Evolutionary conservation across 2,113 vertebrate genomes (phyloP).

Genomic region (Bubalus kerabau): DNA sequence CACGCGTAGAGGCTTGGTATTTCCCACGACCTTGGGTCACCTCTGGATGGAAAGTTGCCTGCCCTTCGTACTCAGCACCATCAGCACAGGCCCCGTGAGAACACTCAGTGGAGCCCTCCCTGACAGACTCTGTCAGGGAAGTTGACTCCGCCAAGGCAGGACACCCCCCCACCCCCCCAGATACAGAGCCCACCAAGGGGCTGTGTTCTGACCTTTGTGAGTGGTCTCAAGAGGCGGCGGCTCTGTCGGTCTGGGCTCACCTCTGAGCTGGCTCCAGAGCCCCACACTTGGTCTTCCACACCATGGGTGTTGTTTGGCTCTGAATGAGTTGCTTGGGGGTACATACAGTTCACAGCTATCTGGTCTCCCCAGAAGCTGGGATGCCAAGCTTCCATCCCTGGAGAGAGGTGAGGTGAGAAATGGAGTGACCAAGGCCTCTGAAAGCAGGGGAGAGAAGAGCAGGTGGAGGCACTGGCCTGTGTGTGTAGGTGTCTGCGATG

Average conservation of each 20-base stretch:
- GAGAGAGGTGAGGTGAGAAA: neutral
- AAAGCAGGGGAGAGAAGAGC: neutral
- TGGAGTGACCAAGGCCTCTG: neutral
- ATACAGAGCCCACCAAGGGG: no score
- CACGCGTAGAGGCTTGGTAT: neutral
- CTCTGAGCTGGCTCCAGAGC: neutral
- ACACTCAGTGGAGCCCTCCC: neutral
- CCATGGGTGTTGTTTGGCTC: neutral
- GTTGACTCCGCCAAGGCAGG: neutral
- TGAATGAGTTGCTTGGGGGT: neutral
- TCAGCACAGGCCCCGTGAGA: neutral
- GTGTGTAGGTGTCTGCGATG: neutral
- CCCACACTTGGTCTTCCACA: neutral
- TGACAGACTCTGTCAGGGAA: neutral
- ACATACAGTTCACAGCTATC: neutral
- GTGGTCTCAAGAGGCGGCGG: neutral
- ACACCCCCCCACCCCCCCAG: no score
- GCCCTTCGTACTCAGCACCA: fast-evolving
- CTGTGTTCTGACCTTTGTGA: neutral
- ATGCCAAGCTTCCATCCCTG: neutral
- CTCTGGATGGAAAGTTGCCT: neutral
- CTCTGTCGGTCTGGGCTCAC: neutral
- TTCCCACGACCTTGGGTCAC: neutral
- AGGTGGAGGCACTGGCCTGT: neutral
- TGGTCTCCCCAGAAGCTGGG: neutral